These are phyloP conservation scores for Laticauda colubrina DNA, from an alignment of 2,113 vertebrate genomes.

Conservation along the genomic window DNA sequence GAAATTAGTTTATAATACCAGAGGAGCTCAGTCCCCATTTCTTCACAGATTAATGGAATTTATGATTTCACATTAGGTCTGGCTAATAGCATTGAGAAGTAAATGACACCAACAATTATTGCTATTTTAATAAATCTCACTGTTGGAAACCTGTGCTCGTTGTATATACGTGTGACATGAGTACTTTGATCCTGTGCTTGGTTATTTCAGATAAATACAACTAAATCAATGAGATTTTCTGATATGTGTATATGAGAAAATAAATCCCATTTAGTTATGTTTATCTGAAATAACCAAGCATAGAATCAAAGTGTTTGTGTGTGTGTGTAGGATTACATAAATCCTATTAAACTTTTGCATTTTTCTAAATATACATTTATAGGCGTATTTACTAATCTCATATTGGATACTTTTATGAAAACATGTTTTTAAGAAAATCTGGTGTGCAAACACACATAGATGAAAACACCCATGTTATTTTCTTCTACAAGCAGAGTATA, in stretches of 20 bases:
- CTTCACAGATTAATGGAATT: not conserved
- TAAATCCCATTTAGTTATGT: not conserved
- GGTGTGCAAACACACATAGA: not conserved
- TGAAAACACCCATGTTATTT: not conserved
- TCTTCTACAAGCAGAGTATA: not conserved
- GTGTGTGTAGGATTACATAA: not conserved
- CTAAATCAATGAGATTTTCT: not conserved
- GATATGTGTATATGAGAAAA: not conserved
- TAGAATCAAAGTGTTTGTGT: not conserved
- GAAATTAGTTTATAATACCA: not conserved
- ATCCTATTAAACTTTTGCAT: not conserved
- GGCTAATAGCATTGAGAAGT: not conserved
- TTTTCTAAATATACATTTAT: not conserved
- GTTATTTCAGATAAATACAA: not conserved
- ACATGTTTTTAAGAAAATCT: not conserved
- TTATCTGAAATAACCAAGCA: not conserved
- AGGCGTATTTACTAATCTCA: not conserved
- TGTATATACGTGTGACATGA: not conserved
- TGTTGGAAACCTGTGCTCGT: not conserved
- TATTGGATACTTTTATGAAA: not conserved
- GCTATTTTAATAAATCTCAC: not conserved
- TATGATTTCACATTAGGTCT: not conserved
- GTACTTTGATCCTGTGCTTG: not conserved
- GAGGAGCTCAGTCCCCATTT: not conserved
- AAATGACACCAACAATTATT: not conserved